phyloP scores from a whole-genome alignment of 2,888 invertebrate genomes.

The Serrognathus titanus region DNA sequence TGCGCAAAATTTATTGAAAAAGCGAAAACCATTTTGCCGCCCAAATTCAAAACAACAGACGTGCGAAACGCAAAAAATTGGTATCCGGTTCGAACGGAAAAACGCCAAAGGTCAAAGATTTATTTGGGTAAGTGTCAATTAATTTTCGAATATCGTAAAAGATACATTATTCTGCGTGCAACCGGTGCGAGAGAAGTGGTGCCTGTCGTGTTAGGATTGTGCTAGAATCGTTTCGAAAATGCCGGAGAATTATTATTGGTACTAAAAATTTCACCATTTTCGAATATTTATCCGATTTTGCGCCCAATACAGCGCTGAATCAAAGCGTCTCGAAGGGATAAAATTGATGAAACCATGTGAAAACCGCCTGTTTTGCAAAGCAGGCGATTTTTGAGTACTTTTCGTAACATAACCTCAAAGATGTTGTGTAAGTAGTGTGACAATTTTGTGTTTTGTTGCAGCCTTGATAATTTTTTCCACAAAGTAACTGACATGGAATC shows the following conservation, averaged over 20 bases:
- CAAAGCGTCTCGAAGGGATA: background rate
- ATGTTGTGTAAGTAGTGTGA: slow-evolving; percentile 12
- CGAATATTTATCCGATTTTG: slow-evolving; percentile 3
- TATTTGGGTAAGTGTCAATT: slow-evolving; percentile 23
- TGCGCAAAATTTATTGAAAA: too few relatives aligned
- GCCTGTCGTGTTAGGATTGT: background rate
- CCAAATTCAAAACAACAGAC: slow-evolving; percentile 18
- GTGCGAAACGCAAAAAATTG: slow-evolving; percentile 13
- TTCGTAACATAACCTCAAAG: slow-evolving; percentile 33
- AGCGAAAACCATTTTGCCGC: slow-evolving; percentile 8
- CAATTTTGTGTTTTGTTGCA: slow-evolving; percentile 32
- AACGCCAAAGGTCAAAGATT: slow-evolving; percentile 23
- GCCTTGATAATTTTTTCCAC: slow-evolving; percentile 50
- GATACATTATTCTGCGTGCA: slow-evolving; percentile 13
- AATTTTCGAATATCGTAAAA: slow-evolving; percentile 16
- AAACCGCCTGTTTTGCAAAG: background rate
- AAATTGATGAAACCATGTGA: background rate
- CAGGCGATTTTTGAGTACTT: background rate
- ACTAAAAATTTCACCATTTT: slow-evolving; percentile 18
- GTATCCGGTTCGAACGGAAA: slow-evolving; percentile 21
- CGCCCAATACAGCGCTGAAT: background rate
- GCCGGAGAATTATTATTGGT: slow-evolving; percentile 27
- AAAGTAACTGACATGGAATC: slow-evolving; percentile 61
- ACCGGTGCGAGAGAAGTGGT: background rate
- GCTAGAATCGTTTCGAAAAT: slow-evolving; percentile 17